Conservation (phyloP, 1,140 invertebrate genomes). For the Saccostrea echinata region DNA sequence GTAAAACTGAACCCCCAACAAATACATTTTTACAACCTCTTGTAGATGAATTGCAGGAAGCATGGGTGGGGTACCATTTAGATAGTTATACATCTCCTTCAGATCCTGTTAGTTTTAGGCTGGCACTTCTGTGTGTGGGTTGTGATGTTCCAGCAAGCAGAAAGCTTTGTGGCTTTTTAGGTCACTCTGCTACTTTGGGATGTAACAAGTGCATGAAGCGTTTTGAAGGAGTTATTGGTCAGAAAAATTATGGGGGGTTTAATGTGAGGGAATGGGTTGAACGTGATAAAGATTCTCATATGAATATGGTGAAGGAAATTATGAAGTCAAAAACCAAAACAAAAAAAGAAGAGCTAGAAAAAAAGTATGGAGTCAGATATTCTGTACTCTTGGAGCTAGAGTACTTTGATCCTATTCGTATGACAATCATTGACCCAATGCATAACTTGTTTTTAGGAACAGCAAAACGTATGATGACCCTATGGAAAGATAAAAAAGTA, state of each 20-base stretch:
- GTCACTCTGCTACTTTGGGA: constrained; percentile 50
- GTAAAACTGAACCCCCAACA: no score
- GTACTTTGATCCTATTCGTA: no score
- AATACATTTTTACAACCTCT: constrained; percentile 54
- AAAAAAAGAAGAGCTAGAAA: no score
- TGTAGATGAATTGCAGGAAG: constrained; percentile 49
- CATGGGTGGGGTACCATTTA: constrained; percentile 42
- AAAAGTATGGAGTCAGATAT: no score
- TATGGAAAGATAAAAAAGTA: no score
- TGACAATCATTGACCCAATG: no score
- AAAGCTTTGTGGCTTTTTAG: constrained; percentile 59
- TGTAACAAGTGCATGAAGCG: constrained; percentile 53
- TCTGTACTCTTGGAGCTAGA: no score
- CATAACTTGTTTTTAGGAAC: no score
- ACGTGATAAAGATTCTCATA: not conserved
- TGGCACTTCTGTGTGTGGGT: no score
- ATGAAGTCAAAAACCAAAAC: no score
- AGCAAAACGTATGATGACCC: constrained; percentile 40
- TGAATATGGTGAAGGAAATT: no score
- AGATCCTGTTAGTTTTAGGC: constrained; percentile 24
- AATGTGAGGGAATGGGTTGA: not conserved
- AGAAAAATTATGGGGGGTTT: constrained; percentile 48
- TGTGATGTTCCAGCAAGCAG: no score
- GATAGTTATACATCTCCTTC: not conserved
- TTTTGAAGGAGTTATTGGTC: constrained; percentile 46